Evolutionary conservation across 2,888 invertebrate genomes (phyloP).

Genomic region (Melipona beecheii): DNA sequence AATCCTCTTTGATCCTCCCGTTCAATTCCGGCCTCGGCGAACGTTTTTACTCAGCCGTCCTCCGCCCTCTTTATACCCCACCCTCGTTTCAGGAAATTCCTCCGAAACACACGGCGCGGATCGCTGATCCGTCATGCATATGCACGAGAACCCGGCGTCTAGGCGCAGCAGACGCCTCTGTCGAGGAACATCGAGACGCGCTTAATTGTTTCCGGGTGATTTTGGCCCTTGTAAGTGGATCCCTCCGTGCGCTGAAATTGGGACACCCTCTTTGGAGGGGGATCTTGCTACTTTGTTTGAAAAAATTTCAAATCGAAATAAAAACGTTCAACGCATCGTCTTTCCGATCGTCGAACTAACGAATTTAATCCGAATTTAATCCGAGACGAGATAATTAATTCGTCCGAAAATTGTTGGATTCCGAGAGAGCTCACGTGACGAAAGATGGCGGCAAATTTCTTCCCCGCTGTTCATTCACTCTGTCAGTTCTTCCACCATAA

Average conservation of each 20-base stretch:
- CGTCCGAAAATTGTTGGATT: background rate
- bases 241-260: background rate
- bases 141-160: conserved; percentile 9
- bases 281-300: background rate
- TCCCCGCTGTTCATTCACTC: no score
- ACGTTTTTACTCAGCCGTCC: conserved; percentile 41
- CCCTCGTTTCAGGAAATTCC: background rate
- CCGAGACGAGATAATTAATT: background rate
- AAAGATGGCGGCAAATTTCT: no score
- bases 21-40: conserved; percentile 31
- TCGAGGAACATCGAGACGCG: conserved; percentile 10
- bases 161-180: background rate
- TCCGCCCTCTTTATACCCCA: background rate
- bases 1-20: conserved; percentile 42
- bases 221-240: background rate
- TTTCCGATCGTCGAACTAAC: background rate
- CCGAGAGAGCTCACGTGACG: no score
- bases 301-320: no score
- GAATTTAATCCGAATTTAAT: background rate
- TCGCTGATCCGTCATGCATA: conserved; percentile 32
- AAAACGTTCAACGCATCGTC: background rate
- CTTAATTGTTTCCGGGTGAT: conserved; percentile 21
- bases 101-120: conserved; percentile 5
- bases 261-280: background rate
- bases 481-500: no score